These are phyloP conservation scores for Chinchilla lanigera DNA, from an alignment of 2,113 vertebrate species.

Conservation along the genomic window DNA sequence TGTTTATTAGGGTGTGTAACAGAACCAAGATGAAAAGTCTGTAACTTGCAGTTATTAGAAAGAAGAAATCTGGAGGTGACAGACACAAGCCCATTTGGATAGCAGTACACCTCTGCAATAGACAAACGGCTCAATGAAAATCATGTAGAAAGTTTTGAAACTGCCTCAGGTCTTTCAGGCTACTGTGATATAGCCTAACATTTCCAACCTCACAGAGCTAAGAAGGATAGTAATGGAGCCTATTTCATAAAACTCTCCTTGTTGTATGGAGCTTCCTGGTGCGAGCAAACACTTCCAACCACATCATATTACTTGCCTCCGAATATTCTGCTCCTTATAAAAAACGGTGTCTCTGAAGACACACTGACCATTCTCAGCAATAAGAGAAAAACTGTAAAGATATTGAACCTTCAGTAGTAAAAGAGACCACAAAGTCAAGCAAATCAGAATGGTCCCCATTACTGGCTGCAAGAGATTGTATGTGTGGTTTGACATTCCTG, in stretches of 20 bases:
- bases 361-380: not conserved
- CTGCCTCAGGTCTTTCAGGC: not conserved
- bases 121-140: not conserved
- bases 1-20: not conserved
- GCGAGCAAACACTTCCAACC: not conserved
- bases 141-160: not conserved
- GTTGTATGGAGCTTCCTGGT: not conserved
- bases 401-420: not conserved
- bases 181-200: not conserved
- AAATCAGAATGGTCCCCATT: not conserved
- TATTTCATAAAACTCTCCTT: conserved; percentile 16
- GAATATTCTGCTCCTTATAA: not conserved
- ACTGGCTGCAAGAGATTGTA: not conserved
- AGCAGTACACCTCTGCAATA: not conserved
- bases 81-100: not conserved
- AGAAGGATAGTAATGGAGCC: not conserved
- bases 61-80: not conserved
- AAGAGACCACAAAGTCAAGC: not conserved
- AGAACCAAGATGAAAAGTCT: not conserved
- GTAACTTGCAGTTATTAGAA: not conserved
- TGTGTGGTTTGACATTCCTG: not conserved
- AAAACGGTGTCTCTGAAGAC: not conserved
- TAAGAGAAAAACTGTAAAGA: not conserved
- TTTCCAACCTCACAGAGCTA: conserved; percentile 3
- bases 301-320: not conserved